Base-by-base conservation (phyloP, 2,888 invertebrate genomes). In the Drosophila stalkeri region DNA sequence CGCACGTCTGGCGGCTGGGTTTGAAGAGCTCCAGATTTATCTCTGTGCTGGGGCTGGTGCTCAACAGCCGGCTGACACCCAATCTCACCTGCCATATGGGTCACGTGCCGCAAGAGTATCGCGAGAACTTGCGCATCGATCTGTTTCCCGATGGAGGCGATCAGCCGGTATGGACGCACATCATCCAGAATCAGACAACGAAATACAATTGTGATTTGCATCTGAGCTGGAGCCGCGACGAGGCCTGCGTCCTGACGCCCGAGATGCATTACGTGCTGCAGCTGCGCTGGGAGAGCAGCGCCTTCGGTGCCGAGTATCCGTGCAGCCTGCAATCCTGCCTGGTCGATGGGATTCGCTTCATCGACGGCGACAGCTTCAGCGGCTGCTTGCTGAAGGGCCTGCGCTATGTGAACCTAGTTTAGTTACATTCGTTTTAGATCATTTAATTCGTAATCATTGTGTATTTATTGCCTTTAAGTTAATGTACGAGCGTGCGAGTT, bases 281-380 rank as follows among this genome's bases (percentile, higher is more conserved):
- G 72, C 59, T 93, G 3, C 79, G 82, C 51, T 93, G 93, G 93
- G 85, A 89, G 39, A 62, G 80, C 16, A 81, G 84, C 41, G 85
- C 91, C 12, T 92, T 83, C 66, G 92, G 92, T 1, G 92, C 92
- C 0, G 93, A 93, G 66, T 93, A 93, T 78, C 93, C 93, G 1
- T 92, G 92, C 43, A 92, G 92, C 65, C 77, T 93, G 35, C 92
- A 90, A 49, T 92, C 92, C 18, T 85, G 91, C 39, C 64, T 81
- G 20, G 90, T 84, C 6, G 91, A 91, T 55, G 91, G 91, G 8
- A 90, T 93, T 46, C 82, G 86, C 23, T 93, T 92, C 59, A 86
- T 80, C 12, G 93, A 93, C 56, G 77, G 80, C 39, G 85, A 86
- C 69, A 82, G 79, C 39, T 85, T 91, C 37, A 85, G 85, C 52